These are phyloP conservation scores for Meteorus cinctellus DNA, from an alignment of 2,888 invertebrate species.

Conservation along the genomic window DNA sequence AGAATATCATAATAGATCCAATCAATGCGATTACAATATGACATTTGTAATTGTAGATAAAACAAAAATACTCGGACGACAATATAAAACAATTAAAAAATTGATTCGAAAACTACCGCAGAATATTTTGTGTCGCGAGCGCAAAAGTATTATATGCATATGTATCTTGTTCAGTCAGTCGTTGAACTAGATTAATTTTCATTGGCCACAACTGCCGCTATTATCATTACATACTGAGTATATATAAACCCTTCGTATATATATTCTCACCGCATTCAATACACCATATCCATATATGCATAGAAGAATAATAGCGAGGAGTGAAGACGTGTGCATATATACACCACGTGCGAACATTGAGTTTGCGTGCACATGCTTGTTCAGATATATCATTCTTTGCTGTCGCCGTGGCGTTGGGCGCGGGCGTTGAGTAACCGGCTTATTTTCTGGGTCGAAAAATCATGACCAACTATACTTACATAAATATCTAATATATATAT, in stretches of 20 bases:
- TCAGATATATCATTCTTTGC: not conserved
- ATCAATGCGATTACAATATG: too few species aligned
- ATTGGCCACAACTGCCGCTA: conserved; percentile 30
- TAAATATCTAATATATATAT: conserved; percentile 5
- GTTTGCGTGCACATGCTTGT: not conserved
- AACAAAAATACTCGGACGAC: not conserved
- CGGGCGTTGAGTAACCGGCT: conserved; percentile 31
- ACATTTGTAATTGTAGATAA: not conserved
- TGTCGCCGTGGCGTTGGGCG: conserved; percentile 16
- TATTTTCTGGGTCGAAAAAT: conserved; percentile 38
- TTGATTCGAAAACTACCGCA: too few species aligned
- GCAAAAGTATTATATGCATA: not conserved
- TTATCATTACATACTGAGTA: not conserved
- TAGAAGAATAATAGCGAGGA: not conserved
- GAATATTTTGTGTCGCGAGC: not conserved
- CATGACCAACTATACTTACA: conserved; percentile 8
- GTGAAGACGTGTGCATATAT: conserved; percentile 12
- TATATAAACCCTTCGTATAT: not conserved
- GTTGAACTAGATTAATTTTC: conserved; percentile 40
- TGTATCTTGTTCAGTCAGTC: conserved; percentile 8
- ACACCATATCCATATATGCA: not conserved
- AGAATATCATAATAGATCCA: too few species aligned
- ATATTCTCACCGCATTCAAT: conserved; percentile 1
- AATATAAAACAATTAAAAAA: not conserved
- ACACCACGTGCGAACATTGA: conserved; percentile 10